A percentile compares a stretch with the other conserved stretches of the same genome.
phyloP scores from a whole-genome alignment of 2,797 vertebrate genomes.

The Allobates femoralis region DNA sequence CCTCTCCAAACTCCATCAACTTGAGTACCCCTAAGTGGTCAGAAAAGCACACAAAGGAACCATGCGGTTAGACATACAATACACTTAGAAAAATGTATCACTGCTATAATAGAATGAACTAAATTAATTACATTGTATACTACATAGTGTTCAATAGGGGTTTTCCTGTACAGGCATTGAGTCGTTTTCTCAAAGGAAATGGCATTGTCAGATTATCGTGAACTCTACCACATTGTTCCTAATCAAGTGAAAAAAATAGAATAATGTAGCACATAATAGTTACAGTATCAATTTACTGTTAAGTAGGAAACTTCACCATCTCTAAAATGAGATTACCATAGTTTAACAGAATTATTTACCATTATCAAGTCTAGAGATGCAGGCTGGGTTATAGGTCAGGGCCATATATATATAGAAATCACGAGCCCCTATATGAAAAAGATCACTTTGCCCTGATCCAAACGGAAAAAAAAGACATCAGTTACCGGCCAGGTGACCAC shows the following conservation, averaged over 20 bases:
- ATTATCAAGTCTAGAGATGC: not conserved
- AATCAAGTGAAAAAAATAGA: not conserved
- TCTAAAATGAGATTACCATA: too few relatives aligned
- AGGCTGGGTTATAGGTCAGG: too few relatives aligned
- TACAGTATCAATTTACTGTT: not conserved
- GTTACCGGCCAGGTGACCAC: too few relatives aligned
- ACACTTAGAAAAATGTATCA: conserved; percentile 9
- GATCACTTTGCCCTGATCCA: too few relatives aligned
- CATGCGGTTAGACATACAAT: not conserved
- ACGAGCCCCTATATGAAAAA: too few relatives aligned
- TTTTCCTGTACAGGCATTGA: not conserved
- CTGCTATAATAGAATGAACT: conserved; percentile 1
- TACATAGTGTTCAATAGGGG: not conserved
- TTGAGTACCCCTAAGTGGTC: conserved; percentile 80
- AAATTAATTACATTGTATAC: conserved; percentile 12
- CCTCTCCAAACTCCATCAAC: conserved; percentile 89
- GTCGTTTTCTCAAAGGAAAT: conserved; percentile 15
- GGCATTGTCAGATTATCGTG: not conserved
- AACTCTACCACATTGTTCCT: not conserved
- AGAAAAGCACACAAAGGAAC: conserved; percentile 37
- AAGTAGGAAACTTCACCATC: not conserved
- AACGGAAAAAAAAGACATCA: too few relatives aligned
- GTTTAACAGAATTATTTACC: not conserved
- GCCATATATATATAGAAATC: too few relatives aligned
- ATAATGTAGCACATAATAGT: not conserved